These are phyloP conservation scores for Calidris pugnax DNA, from an alignment of 2,113 vertebrate genomes.

Conservation along the genomic window DNA sequence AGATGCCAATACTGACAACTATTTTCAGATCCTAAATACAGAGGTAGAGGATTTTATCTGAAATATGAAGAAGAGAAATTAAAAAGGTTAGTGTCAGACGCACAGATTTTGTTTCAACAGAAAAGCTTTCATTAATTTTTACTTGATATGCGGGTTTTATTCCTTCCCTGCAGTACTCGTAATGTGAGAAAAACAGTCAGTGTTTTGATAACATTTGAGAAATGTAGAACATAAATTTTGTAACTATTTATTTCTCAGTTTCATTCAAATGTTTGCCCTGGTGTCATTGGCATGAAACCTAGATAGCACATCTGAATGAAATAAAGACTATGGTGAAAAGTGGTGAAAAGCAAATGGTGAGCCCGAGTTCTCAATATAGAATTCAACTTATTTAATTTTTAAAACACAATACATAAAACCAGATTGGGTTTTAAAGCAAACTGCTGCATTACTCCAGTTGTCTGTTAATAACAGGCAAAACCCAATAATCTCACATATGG, in stretches of 20 bases:
- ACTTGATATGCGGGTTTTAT: background rate
- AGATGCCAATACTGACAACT: background rate
- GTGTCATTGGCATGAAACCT: background rate
- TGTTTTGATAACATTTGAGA: background rate
- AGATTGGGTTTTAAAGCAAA: background rate
- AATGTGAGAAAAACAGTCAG: background rate
- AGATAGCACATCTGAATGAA: background rate
- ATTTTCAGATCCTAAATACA: background rate
- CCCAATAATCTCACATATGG: accelerated
- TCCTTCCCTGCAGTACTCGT: background rate
- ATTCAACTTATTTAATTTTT: background rate
- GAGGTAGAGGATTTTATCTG: background rate
- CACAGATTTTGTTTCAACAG: background rate
- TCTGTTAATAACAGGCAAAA: background rate
- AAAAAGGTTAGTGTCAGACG: background rate
- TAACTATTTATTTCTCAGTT: background rate
- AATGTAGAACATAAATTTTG: background rate
- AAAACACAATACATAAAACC: background rate
- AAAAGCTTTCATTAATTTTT: background rate
- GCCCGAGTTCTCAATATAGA: background rate
- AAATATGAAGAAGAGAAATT: background rate
- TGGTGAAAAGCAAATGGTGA: background rate
- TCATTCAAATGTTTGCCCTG: background rate
- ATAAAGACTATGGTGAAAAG: background rate
- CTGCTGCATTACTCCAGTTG: background rate